Evolutionary conservation across 1,140 invertebrate species (phyloP), one percentile per base, ranked within the genome.

Genomic region (Pseudachorutes palmiensis): DNA sequence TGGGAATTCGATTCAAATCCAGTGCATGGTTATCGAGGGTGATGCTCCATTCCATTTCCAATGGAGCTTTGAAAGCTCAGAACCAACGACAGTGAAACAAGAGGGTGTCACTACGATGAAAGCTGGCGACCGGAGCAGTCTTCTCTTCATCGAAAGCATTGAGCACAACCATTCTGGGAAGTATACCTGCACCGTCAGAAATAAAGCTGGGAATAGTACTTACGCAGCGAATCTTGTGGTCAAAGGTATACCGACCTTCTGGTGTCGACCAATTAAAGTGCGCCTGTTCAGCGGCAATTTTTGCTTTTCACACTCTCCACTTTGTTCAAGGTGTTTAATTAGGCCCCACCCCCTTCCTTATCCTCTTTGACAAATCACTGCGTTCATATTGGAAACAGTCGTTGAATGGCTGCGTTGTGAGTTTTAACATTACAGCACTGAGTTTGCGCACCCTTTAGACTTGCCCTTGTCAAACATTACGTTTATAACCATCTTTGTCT

Each of bases 101-200:
- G 31, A 19, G n/a, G 67, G 61, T 29, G 45, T 63, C 78, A 67
- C 66, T 5, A 75, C 79, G 41, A 76, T 77, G 70, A 78, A 79
- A 72, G n/a, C 75, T 28, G 75, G 74, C 33, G 62, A 78, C 51
- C 80, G 79, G 75, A 81, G 85, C 49, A 90, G 87, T 72, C 83
- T 87, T 62, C 79, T 92, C 69, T 87, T 85, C 64, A 90, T 92
- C 73, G 86, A 88, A 74, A 84, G 85, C 68, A 87, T 88, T 22
- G 82, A 83, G 64, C 87, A 85, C 49, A 81, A 83, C 60, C 90
- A 93, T 76, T 82, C 83, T 74, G 88, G 89, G 64, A 86, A 86
- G 77, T 90, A 88, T 74, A 85, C 84, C 33, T 90, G 88, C 75
- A 79, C 83, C 26, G 88, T 86, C 31, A 83, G 77, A 70, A 89